phyloP scores from a whole-genome alignment of 2,113 vertebrate genomes.

The Atherinomorus stipes region DNA sequence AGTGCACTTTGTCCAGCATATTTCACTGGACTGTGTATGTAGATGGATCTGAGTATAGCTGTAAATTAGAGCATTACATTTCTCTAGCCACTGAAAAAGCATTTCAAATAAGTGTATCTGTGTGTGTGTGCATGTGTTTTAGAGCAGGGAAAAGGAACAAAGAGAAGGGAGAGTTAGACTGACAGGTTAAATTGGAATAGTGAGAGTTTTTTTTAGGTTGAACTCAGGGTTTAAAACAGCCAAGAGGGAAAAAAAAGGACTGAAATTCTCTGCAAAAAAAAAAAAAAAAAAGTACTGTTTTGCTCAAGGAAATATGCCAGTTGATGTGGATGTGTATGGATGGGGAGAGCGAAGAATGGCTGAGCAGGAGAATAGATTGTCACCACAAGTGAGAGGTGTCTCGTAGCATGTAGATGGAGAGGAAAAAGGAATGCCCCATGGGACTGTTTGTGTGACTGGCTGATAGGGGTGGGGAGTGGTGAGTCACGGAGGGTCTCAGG shows the following conservation, averaged over 20 bases:
- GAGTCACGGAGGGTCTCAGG: slow-evolving; percentile 26
- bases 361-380: slow-evolving; percentile 36
- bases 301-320: slow-evolving; percentile 40
- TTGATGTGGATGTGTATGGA: slow-evolving; percentile 42
- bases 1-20: slow-evolving; percentile 52
- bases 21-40: slow-evolving; percentile 33
- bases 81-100: slow-evolving; percentile 53
- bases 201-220: slow-evolving; percentile 53
- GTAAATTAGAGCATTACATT: slow-evolving; percentile 43
- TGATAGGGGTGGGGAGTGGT: neutral
- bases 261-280: slow-evolving; percentile 32
- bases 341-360: slow-evolving; percentile 23
- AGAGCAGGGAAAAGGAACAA: slow-evolving; percentile 19
- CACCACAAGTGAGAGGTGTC: slow-evolving; percentile 30
- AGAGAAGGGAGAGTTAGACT: slow-evolving; percentile 60
- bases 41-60: slow-evolving; percentile 11
- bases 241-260: slow-evolving; percentile 30
- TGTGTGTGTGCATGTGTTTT: slow-evolving; percentile 12
- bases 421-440: neutral
- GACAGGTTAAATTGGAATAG: slow-evolving; percentile 74
- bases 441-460: slow-evolving; percentile 21
- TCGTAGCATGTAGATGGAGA: slow-evolving; percentile 40
- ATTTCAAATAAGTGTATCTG: slow-evolving; percentile 55
- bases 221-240: slow-evolving; percentile 61
- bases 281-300: slow-evolving; percentile 51